Evolutionary conservation across 1,140 invertebrate species (phyloP).

Genomic region (Trichoplusia ni): DNA sequence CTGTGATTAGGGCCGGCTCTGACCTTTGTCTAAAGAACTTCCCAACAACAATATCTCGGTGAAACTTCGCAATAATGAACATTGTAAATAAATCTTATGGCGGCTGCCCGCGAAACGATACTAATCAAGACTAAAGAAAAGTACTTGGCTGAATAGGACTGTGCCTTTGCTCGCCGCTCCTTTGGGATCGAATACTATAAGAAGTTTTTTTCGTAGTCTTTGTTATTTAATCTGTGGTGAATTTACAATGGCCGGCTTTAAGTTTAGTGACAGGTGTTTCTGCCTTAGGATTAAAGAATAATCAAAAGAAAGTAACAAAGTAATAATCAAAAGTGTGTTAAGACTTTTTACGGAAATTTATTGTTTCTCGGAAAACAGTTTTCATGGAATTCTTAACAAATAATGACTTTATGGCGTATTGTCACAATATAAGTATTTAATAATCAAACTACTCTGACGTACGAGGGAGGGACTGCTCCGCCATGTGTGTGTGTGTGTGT

Average conservation of each 20-base stretch:
- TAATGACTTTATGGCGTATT: no score
- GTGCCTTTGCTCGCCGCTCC: not conserved
- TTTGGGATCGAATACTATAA: not conserved
- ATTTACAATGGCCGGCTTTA: not conserved
- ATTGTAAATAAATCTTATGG: slow-evolving; percentile 36
- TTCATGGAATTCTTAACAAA: no score
- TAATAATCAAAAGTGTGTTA: no score
- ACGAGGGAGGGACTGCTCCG: no score
- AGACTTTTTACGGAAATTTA: no score
- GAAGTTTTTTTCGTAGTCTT: not conserved
- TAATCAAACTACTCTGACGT: no score
- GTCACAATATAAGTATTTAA: no score
- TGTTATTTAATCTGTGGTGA: not conserved
- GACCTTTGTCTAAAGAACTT: slow-evolving; percentile 14
- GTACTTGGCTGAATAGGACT: slow-evolving; percentile 24
- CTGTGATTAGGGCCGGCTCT: slow-evolving; percentile 17
- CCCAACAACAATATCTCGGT: slow-evolving; percentile 28
- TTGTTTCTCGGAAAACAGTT: no score
- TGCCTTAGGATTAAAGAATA: no score
- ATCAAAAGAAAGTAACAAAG: no score
- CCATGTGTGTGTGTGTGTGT: no score
- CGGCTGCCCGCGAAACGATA: slow-evolving; percentile 32
- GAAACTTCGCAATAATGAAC: slow-evolving; percentile 29
- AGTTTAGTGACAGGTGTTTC: not conserved
- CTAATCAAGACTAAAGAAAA: slow-evolving; percentile 31